Percentiles rank a stretch among this genome's conserved stretches.
These are phyloP conservation scores for Crambe crambe DNA, from an alignment of 37 sponge, comb jelly and placozoan genomes.

Conservation along the genomic window DNA sequence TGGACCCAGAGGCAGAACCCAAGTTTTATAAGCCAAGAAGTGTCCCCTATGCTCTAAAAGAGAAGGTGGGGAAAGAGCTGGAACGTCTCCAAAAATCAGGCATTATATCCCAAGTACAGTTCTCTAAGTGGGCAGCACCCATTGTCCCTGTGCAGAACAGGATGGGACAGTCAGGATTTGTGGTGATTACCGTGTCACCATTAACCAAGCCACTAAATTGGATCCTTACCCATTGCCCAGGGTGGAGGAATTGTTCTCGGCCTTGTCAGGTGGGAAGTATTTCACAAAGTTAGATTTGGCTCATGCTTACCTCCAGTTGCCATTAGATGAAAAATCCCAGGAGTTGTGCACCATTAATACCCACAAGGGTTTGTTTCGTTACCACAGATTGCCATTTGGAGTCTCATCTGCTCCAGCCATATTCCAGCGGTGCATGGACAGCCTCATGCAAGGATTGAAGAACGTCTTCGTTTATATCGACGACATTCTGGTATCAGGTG, in stretches of 20 bases:
- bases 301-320: constrained; percentile 40
- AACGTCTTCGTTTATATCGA: constrained; percentile 15
- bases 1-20: not conserved
- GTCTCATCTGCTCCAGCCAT: constrained; percentile 41
- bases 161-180: constrained; percentile 32
- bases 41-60: not conserved
- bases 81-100: not conserved
- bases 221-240: constrained; percentile 49
- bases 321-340: constrained; percentile 2
- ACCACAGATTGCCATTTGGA: constrained; percentile 34
- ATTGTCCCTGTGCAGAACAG: constrained; percentile 47
- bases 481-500: constrained; percentile 18
- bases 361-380: constrained; percentile 28
- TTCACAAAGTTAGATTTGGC: constrained; percentile 55
- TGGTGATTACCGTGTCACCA: constrained; percentile 53
- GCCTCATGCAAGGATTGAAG: constrained; percentile 17
- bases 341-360: constrained; percentile 33
- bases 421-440: constrained; percentile 38
- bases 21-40: not conserved
- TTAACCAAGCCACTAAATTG: constrained; percentile 28
- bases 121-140: constrained; percentile 55
- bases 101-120: not conserved
- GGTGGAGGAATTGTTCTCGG: constrained; percentile 34
- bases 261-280: constrained; percentile 27
- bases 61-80: not conserved